Evolutionary conservation across 2,888 invertebrate species (phyloP).

Genomic region (Phortica okadai): DNA sequence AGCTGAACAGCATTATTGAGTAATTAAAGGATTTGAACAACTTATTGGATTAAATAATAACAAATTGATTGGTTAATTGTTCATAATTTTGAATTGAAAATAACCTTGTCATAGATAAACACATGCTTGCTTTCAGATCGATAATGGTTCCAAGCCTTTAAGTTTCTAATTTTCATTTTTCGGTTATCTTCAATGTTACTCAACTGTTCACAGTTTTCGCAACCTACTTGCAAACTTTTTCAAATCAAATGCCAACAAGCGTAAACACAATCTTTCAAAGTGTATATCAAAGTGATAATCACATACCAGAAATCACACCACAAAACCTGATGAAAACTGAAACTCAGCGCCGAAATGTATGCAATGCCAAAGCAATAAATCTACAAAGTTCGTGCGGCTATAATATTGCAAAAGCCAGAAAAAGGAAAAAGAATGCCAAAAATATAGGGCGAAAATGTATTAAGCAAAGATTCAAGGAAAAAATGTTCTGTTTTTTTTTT

Average conservation of each 20-base stretch:
- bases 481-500: constrained; percentile 4
- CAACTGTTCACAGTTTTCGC: not conserved
- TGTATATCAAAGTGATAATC: constrained; percentile 26
- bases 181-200: not conserved
- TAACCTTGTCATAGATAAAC: not conserved
- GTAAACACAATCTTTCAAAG: constrained; percentile 8
- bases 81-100: too few species aligned
- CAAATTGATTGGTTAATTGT: too few species aligned
- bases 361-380: constrained; percentile 39
- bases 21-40: too few species aligned
- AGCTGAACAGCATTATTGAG: too few species aligned
- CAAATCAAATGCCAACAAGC: not conserved
- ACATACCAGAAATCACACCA: constrained; percentile 19
- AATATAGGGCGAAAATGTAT: constrained; percentile 19
- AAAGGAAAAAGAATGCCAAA: constrained; percentile 33
- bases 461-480: constrained; percentile 15
- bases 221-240: not conserved
- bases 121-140: not conserved
- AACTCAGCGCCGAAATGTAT: constrained; percentile 43
- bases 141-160: not conserved
- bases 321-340: constrained; percentile 29
- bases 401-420: not conserved
- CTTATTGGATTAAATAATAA: too few species aligned
- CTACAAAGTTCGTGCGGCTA: constrained; percentile 53
- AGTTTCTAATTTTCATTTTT: not conserved